A percentile compares a stretch with the other conserved stretches of the same genome.
These are phyloP conservation scores for Cairina moschata DNA, from an alignment of 2,113 vertebrate species.

Conservation along the genomic window DNA sequence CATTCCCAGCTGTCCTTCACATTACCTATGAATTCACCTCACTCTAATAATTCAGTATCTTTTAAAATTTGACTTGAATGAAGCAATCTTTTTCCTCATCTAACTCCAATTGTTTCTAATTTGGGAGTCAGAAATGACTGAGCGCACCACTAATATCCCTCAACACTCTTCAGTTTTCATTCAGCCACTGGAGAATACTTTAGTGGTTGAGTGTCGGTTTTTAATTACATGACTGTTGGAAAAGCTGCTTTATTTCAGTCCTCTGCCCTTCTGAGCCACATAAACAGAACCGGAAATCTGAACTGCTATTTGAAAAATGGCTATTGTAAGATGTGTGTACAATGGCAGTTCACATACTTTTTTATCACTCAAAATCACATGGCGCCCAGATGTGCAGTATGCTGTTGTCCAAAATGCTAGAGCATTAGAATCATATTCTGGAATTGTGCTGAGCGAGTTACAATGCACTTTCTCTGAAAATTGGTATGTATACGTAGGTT, in stretches of 20 bases:
- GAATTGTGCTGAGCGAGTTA: neutral
- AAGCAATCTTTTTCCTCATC: neutral
- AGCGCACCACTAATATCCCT: neutral
- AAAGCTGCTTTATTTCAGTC: neutral
- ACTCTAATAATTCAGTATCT: neutral
- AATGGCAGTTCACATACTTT: neutral
- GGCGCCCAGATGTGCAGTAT: neutral
- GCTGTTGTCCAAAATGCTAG: neutral
- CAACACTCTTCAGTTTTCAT: neutral
- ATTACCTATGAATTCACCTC: neutral
- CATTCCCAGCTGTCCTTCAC: neutral
- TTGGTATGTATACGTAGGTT: neutral
- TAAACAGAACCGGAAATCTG: neutral
- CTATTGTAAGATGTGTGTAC: neutral
- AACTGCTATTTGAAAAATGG: neutral
- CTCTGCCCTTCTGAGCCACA: neutral
- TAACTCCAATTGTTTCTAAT: neutral
- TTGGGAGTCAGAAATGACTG: neutral
- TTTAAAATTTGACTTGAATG: neutral
- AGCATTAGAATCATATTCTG: neutral
- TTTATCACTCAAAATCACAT: neutral
- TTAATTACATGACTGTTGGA: neutral
- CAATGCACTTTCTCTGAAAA: neutral
- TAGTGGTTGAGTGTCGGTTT: neutral
- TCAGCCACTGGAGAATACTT: neutral